Percentiles rank a stretch among this genome's conserved stretches.
Conservation (phyloP, 2,888 invertebrate genomes). For the Malthinus seriepunctatus region DNA sequence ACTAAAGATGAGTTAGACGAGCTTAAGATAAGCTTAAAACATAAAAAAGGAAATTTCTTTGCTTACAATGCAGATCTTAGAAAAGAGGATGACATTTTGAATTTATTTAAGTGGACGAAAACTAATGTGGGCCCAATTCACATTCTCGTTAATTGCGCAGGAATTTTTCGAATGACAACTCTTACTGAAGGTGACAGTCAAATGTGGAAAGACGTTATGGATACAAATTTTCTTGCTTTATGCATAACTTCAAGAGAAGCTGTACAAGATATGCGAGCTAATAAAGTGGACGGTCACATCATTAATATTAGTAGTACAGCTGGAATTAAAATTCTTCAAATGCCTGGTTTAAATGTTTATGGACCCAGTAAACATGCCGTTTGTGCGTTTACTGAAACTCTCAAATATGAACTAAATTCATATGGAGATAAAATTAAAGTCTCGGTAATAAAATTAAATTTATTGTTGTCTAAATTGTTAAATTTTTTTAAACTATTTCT, state of each 20-base stretch:
- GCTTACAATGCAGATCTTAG: slow-evolving; percentile 5
- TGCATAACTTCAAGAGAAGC: slow-evolving; percentile 18
- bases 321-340: slow-evolving; percentile 40
- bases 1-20: slow-evolving; percentile 5
- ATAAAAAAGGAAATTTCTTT: slow-evolving; percentile 4
- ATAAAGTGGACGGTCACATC: slow-evolving; percentile 19
- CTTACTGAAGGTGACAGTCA: neutral
- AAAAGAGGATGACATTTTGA: slow-evolving; percentile 8
- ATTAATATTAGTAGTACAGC: slow-evolving; percentile 25
- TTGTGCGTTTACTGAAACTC: slow-evolving; percentile 53
- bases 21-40: neutral
- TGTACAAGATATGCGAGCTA: neutral
- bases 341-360: slow-evolving; percentile 47
- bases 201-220: slow-evolving; percentile 3
- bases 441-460: neutral
- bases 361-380: slow-evolving; percentile 56
- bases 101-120: slow-evolving; percentile 9
- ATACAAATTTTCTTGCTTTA: slow-evolving; percentile 17
- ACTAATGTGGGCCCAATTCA: slow-evolving; percentile 5
- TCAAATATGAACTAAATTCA: slow-evolving; percentile 53
- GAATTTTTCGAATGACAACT: neutral
- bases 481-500: slow-evolving; percentile 10
- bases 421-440: slow-evolving; percentile 4
- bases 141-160: slow-evolving; percentile 6
- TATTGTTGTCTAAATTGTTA: no score